Base-by-base conservation (phyloP, 2,797 vertebrate genomes). In the Hoplostethus mediterraneus region DNA sequence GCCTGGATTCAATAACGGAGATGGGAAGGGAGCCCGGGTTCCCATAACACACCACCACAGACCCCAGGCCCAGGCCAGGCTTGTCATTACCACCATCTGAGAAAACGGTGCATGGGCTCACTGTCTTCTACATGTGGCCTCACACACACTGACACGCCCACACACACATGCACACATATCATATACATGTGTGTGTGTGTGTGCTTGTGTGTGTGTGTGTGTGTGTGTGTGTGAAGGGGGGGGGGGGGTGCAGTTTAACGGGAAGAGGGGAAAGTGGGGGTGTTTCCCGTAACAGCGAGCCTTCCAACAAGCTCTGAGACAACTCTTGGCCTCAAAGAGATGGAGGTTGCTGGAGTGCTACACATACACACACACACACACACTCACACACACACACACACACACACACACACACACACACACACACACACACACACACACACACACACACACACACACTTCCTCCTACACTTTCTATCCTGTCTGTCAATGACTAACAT, bases 1-100 rank as follows among this genome's bases (percentile, higher is more conserved):
- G 70, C 54, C 71, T 73, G 71, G 47, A 52, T 59, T 42, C 63
- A 73, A 73, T 73, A 73, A 73, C 30, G 36, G 25, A 52, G 36
- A 54, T 40, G 55, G 44, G 65, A 56, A 45, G 40, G n/a, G 59
- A 47, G 31, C 1, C 51, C 55, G 25, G 11, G 42, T 63, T 56
- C 45, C 65, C 45, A 60, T n/a, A 42, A 53, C 28, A 14, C 21
- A 7, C 42, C 31, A 21, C 21, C n/a, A 42, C 59, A 52, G 44
- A 62, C 44, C 54, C 55, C 55, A n/a, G 31, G 10, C 55, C 55
- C 55, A 40, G 55, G n/a, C 56, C 30, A 47, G 58, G 55, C 58
- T 9, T 62, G 67, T 62, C 38, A 62, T 71, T 71, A 71, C 33
- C 4, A 4, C 51, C 30, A 17, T 61, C 21, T 45, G 58, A 60